A percentile compares a stretch with the other conserved stretches of the same genome.
These are phyloP conservation scores for Polyodon spathula DNA, from an alignment of 2,113 vertebrate genomes.

Conservation along the genomic window DNA sequence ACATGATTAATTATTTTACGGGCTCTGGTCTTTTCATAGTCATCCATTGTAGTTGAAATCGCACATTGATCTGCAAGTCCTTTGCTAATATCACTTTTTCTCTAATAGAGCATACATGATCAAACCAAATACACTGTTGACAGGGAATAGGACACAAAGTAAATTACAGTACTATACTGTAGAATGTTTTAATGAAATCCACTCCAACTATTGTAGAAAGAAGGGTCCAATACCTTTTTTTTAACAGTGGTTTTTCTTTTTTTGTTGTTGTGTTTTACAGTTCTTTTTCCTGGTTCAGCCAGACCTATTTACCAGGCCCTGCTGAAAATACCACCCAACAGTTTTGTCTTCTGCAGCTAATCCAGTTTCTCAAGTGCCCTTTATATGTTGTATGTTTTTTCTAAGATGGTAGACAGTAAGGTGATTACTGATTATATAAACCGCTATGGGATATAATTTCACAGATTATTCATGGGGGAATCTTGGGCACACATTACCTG, in stretches of 20 bases:
- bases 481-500: slow-evolving; percentile 65
- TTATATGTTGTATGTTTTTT: slow-evolving; percentile 89
- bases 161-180: slow-evolving; percentile 22
- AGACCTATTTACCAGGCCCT: slow-evolving; percentile 99
- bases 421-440: slow-evolving; percentile 51
- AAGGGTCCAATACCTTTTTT: slow-evolving; percentile 89
- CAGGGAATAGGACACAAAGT: slow-evolving; percentile 14
- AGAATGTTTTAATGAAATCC: slow-evolving; percentile 39
- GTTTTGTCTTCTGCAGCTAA: slow-evolving; percentile 99
- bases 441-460: slow-evolving; percentile 46
- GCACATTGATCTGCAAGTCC: slow-evolving; percentile 7
- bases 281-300: slow-evolving; percentile 99
- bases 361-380: slow-evolving; percentile 98
- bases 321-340: slow-evolving; percentile 99
- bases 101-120: background rate
- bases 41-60: slow-evolving; percentile 4
- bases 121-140: slow-evolving; percentile 28
- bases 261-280: slow-evolving; percentile 99
- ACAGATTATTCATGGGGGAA: slow-evolving; percentile 58
- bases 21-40: slow-evolving; percentile 1
- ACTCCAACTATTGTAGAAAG: slow-evolving; percentile 71
- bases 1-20: slow-evolving; percentile 4
- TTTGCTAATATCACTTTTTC: background rate
- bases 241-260: slow-evolving; percentile 99
- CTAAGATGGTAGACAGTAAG: slow-evolving; percentile 59